These are phyloP conservation scores for Pluvialis apricaria DNA, from an alignment of 2,113 vertebrate species.

Conservation along the genomic window DNA sequence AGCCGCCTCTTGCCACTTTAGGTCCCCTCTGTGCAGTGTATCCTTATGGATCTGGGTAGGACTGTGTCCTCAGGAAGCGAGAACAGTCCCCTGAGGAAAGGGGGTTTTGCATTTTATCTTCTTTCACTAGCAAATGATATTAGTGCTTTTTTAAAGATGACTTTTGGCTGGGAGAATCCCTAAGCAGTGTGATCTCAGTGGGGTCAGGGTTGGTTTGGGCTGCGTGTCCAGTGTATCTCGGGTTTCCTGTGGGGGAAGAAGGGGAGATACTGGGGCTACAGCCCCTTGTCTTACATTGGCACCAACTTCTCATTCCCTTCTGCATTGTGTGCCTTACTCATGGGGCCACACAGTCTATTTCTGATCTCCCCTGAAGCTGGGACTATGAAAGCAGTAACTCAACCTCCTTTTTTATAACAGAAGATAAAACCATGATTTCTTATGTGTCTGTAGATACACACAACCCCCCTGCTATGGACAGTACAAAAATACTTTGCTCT, in stretches of 20 bases:
- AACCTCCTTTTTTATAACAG: not conserved
- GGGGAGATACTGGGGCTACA: not conserved
- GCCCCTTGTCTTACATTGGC: not conserved
- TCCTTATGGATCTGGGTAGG: not conserved
- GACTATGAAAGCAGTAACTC: not conserved
- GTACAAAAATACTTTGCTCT: not conserved
- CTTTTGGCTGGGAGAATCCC: not conserved
- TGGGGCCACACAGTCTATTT: not conserved
- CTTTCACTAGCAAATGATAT: not conserved
- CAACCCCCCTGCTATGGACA: too few species aligned
- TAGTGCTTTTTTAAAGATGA: not conserved
- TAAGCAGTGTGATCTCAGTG: not conserved
- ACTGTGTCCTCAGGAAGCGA: not conserved
- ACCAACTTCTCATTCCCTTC: not conserved
- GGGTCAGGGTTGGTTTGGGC: not conserved
- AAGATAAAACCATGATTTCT: not conserved
- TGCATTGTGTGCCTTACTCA: not conserved
- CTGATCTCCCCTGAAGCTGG: not conserved
- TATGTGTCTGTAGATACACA: accelerated
- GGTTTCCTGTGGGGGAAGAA: not conserved
- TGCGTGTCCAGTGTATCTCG: not conserved
- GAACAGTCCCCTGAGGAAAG: not conserved
- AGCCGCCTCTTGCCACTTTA: not conserved
- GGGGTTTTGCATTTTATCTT: not conserved
- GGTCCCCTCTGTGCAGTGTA: not conserved